A percentile compares a stretch with the other conserved stretches of the same genome.
phyloP scores from a whole-genome alignment of 2,113 vertebrate genomes.

The Parotia lawesii region DNA sequence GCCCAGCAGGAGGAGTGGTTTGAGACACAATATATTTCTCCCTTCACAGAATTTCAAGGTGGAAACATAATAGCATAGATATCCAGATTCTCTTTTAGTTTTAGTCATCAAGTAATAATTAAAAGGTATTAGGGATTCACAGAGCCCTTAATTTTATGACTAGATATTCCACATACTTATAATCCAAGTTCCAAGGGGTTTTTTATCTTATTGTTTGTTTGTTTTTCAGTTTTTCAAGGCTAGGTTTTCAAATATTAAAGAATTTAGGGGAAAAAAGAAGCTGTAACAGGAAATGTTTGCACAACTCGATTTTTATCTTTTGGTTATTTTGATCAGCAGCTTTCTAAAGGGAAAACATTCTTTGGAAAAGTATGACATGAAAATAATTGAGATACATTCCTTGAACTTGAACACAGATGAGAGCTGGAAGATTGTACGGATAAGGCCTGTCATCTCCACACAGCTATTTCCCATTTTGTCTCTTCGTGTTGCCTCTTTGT shows the following conservation, averaged over 20 bases:
- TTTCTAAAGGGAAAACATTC: slow-evolving; percentile 9
- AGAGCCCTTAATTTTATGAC: background rate
- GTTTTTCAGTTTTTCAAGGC: background rate
- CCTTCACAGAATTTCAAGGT: background rate
- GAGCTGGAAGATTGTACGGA: background rate
- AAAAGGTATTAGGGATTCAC: background rate
- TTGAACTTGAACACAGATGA: background rate
- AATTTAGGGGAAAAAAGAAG: background rate
- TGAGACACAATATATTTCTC: background rate
- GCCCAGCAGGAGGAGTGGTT: background rate
- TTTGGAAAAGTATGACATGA: background rate
- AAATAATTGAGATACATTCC: background rate
- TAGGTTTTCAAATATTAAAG: background rate
- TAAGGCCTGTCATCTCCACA: background rate
- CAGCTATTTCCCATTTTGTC: background rate
- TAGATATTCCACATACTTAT: background rate
- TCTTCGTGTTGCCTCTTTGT: background rate
- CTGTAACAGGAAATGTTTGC: background rate
- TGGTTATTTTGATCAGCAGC: background rate
- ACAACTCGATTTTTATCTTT: slow-evolving; percentile 4
- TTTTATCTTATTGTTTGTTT: background rate
- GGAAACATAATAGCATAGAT: background rate
- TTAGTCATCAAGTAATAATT: background rate
- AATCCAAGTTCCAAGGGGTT: background rate
- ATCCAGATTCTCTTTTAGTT: background rate